Base-by-base conservation (phyloP, 2,888 invertebrate genomes). In the Trachelus stipa region DNA sequence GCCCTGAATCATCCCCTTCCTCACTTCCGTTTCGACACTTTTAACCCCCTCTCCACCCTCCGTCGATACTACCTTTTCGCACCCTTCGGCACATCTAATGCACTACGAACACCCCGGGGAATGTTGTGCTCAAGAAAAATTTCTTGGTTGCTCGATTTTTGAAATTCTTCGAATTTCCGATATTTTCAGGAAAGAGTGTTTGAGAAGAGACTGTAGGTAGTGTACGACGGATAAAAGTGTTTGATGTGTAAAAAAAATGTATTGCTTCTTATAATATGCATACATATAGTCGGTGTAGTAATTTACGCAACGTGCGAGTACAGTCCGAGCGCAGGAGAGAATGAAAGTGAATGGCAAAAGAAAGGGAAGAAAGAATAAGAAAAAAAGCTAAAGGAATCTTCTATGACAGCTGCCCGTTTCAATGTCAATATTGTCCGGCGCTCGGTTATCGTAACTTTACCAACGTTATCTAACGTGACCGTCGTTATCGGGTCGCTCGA, bases 11-110 rank as follows among this genome's bases (percentile, higher is more conserved):
- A 30, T 76, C 4, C 33, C 30, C 76, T 69, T 33, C 37, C 33
- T 71, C 34, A 11, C 37, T 69, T 76, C 31, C 15, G 40, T 35
- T 35, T 35, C 35, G 35, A 35, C 35, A 12, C 35, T 35, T 35
- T 12, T 3, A 12, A 35, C 12, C 35, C 12, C 35, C 35, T 3
- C 35, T 12, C 37, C 23, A 6, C 35, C 37, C 34, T n/a, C 34
- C 12, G 34, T 1, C 34, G 34, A 1, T 34, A 68, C 82, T 81
- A 79, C 83, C 84, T 85, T 85, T 86, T 85, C 85, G 84, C 83
- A 85, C 85, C 85, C 84, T 86, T 87, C 84, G 40, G 71, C 77
- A 80, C 35, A 79, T 80, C 76, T 80, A 80, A 79, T 81, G 80
- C 82, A 83, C 80, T 79, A 76, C 76, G 74, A 69, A 34, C 79